Evolutionary conservation across 2,113 vertebrate genomes (phyloP), one percentile per base, ranked within the genome.

Genomic region (Equus quagga): DNA sequence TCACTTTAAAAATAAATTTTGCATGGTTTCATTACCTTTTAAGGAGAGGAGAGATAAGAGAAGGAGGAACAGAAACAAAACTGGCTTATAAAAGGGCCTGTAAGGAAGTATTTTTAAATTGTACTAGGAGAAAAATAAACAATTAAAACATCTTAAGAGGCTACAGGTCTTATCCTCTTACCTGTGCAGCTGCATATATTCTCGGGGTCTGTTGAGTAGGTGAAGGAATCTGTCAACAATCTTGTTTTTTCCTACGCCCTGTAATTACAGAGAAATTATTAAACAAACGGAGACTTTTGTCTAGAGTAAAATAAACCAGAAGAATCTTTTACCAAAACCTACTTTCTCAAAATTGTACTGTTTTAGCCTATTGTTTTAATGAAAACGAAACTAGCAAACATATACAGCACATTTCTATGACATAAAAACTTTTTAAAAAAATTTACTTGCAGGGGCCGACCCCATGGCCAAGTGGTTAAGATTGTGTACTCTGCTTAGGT

Each of bases 231-330:
- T 98, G 98, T 99, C 99, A 94, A 99, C 99, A 69, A 99, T 98
- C 98, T 99, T 99, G 98, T 99, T 99, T 97, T 99, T 99, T 54
- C 99, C 99, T 28, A 99, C 99, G 18, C 99, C 99, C 99, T 99
- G 97, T 64, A 94, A 93, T 75, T 92, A 98, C 73, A 95, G 69
- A 98, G 91, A 85, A 51, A 15, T n/a, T 31, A 97, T 93, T 96
- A 97, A 92, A 83, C 5, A 92, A 92, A 92, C 86, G 46, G 79
- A 90, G 6, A n/a, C 24, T 90, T 89, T 81, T 31, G 6, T 65
- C 28, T 90, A 81, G 46, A 92, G 14, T 49, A 64, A 91, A 31
- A 36, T n/a, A 95, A 94, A 90, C 5, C 8, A 80, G 67, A 93
- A 93, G 7, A 83, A 44, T 75, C 18, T 81, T 84, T 79, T 92